Base-by-base conservation (phyloP, 2,888 invertebrate genomes). In the Epiperipatus broadwayi region DNA sequence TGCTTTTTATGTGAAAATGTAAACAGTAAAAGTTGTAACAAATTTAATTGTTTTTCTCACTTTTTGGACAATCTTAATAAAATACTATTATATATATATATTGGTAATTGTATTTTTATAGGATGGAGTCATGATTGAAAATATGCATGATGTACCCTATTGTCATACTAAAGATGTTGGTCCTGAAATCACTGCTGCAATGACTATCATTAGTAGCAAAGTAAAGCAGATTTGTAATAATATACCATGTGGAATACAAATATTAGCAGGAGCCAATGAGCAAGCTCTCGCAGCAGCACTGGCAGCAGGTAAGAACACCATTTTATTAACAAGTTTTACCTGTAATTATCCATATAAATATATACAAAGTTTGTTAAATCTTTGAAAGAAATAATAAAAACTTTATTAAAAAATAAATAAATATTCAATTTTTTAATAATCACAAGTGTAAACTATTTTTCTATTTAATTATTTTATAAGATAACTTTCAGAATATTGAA, bases 61-160 rank as follows among this genome's bases (percentile, higher is more conserved):
- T n/a, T n/a, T n/a, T n/a, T n/a, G n/a, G n/a, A n/a, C n/a, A n/a
- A n/a, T n/a, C n/a, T n/a, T n/a, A n/a, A n/a, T n/a, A n/a, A n/a
- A n/a, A n/a, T n/a, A n/a, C n/a, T n/a, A n/a, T n/a, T n/a, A n/a
- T n/a, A n/a, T n/a, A n/a, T n/a, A n/a, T n/a, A n/a, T n/a, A n/a
- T n/a, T n/a, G n/a, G n/a, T n/a, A n/a, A n/a, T n/a, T n/a, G n/a
- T n/a, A n/a, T 30, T 29, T 40, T 47, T 52, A 12, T 49, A 78
- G 77, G 72, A 78, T 57, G 73, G 68, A 2, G 58, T 79, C 18
- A 51, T 78, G 27, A 59, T 80, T 8, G 78, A 79, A 62, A 79
- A 79, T 53, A 79, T 79, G 78, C 70, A 76, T 50, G 78, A 79
- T 52, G 54, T 75, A 16, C 78, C 79, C 0, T 80, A 78, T 50